Evolutionary conservation across 2,113 vertebrate species (phyloP), one percentile per base, ranked within the genome.

Genomic region (Ceyx margarethae): DNA sequence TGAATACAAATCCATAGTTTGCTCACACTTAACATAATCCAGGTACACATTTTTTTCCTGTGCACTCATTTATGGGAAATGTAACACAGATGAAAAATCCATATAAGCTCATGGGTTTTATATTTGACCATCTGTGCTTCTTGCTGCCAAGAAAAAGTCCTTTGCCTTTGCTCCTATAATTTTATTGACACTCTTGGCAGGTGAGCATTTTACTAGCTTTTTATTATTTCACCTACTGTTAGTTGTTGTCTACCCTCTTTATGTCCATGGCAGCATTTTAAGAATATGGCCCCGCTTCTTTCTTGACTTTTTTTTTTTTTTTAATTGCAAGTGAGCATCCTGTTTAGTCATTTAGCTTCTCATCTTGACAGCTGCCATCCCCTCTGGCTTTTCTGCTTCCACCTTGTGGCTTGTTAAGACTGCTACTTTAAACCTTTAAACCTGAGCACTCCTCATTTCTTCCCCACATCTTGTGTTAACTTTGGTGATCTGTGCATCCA

Each of bases 1-100:
- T 84, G 82, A 94, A 81, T 66, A 86, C 50, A 91, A 72, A 95
- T 88, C 69, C 67, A 48, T 22, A 67, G 75, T 85, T 95, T 94
- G 33, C 51, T 92, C 78, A 89, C 78, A 65, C 25, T 78, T 91
- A 91, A 71, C 54, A 28, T 91, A 87, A 94, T 89, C 75, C 91
- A 87, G 84, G 75, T 87, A 87, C 40, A 73, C 12, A 43, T 87
- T 87, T 88, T 87, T 87, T 72, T 89, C 45, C 37, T 81, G 79
- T 83, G 72, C 40, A 54, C 18, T 93, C 56, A 66, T 77, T 85
- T 42, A 51, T 18, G n/a, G 54, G 74, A 85, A 94, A 75, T 31
- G 6, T 33, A 83, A 67, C 78, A 81, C 77, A 91, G 81, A 89
- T 42, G 74, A 94, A 94, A 89, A 78, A 46, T 9, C 5, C 50